Evolutionary conservation across 2,113 vertebrate species (phyloP), one percentile per base, ranked within the genome.

Genomic region (Irena cyanogastra): DNA sequence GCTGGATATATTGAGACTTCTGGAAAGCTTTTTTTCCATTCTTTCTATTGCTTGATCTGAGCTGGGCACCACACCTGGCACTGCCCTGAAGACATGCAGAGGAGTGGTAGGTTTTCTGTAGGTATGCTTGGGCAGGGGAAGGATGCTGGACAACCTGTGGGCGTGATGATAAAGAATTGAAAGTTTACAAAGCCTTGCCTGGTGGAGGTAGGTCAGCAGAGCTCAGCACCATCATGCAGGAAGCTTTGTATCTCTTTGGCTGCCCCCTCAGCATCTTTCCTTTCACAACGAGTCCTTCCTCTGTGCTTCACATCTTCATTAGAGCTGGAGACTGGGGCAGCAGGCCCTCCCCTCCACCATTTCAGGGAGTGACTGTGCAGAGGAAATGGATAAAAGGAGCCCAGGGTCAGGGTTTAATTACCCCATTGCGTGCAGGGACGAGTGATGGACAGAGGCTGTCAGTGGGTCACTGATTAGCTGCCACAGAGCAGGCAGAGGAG

Each of bases 371-470:
- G 79, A 94, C 95, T 95, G 96, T 11, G 10, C 93, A 85, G 91
- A 97, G 97, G 97, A 98, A 97, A 91, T 94, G 93, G 94, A 96
- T 96, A 66, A 95, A 97, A 97, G 86, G 93, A 96, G 81, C 17
- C 24, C 81, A 75, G 94, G 97, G 97, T 97, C 98, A 98, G 96
- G 92, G 97, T 97, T 98, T 98, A 98, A 97, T 97, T 97, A 97
- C 87, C 74, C 61, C 89, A 92, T 96, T 98, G 97, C 97, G 56
- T 94, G 87, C 66, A 45, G 61, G 90, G 94, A 88, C 47, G 57
- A 97, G 74, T 91, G 96, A 97, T 95, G 94, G 97, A 90, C 94
- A 88, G 77, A 47, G 84, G 79, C 63, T 97, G 96, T 97, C 97
- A 97, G 93, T 85, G 94, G 93, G 95, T 82, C 95, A 75, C 66